Percentiles rank a stretch among this genome's conserved stretches.
Conservation (phyloP, 2,113 vertebrate species). For the Calyptommatus sinebrachiatus region DNA sequence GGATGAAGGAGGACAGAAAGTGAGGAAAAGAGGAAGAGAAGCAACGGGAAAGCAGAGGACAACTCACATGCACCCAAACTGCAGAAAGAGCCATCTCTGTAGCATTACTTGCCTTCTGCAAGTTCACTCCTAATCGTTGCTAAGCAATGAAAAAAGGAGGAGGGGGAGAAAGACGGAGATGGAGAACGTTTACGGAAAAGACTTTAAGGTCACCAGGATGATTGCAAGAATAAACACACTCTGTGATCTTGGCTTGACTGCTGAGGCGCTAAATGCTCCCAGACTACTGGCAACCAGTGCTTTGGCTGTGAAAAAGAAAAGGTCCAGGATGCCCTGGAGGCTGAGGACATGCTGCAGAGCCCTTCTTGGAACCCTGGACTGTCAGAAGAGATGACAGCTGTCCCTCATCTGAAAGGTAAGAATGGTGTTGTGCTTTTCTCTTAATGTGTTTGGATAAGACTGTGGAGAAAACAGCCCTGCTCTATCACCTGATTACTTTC, state of each 20-base stretch:
- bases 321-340: not conserved
- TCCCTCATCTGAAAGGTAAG: slow-evolving; percentile 57
- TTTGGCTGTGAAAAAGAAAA: not conserved
- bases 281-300: not conserved
- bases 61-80: slow-evolving; percentile 42
- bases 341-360: not conserved
- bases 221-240: slow-evolving; percentile 26
- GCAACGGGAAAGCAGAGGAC: slow-evolving; percentile 24
- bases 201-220: slow-evolving; percentile 39
- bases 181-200: slow-evolving; percentile 21
- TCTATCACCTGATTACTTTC: not conserved
- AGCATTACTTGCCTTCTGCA: slow-evolving; percentile 54
- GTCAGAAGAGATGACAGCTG: slow-evolving; percentile 47
- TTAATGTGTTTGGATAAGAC: not conserved
- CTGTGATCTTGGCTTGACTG: not conserved
- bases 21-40: slow-evolving; percentile 7
- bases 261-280: slow-evolving; percentile 12
- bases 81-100: slow-evolving; percentile 57
- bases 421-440: not conserved
- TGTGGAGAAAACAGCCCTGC: not conserved
- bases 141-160: slow-evolving; percentile 64
- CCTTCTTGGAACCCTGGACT: slow-evolving; percentile 39
- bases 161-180: slow-evolving; percentile 23
- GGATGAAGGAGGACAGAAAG: not conserved
- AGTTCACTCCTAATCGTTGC: slow-evolving; percentile 66